Conservation (phyloP, 2,113 vertebrate species). For the Sturnira hondurensis region DNA sequence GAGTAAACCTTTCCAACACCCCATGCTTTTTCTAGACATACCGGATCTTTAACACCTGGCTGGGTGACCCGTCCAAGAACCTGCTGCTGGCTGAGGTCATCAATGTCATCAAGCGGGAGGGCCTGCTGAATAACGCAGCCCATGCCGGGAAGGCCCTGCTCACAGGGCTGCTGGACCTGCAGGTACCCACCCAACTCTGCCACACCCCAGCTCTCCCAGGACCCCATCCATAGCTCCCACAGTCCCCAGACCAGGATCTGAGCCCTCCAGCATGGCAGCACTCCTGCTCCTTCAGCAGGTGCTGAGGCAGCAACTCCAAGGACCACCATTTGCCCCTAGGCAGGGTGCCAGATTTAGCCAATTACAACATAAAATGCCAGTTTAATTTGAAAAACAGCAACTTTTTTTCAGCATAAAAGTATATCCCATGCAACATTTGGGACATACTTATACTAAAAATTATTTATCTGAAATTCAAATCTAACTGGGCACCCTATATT, state of each 20-base stretch:
- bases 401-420: neutral
- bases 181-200: conserved; percentile 80
- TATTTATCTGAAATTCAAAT: neutral
- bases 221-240: rapidly evolving
- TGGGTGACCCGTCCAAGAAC: conserved; percentile 97
- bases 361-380: neutral
- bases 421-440: neutral
- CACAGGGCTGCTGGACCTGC: conserved; percentile 86
- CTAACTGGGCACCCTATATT: neutral
- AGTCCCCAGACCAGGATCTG: neutral
- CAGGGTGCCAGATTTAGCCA: neutral
- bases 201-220: conserved; percentile 2
- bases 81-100: conserved; percentile 93
- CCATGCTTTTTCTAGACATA: conserved; percentile 83
- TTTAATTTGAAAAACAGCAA: neutral
- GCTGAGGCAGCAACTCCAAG: neutral
- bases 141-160: conserved; percentile 88
- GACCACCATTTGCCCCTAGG: rapidly evolving
- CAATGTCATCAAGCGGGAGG: conserved; percentile 92
- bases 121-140: conserved; percentile 88
- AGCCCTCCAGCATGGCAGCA: rapidly evolving
- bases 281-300: neutral
- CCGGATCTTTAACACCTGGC: conserved; percentile 99
- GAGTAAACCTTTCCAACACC: neutral
- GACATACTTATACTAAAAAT: neutral